These are phyloP conservation scores for Lycaon pictus DNA, from an alignment of 2,113 vertebrate genomes.

Conservation along the genomic window DNA sequence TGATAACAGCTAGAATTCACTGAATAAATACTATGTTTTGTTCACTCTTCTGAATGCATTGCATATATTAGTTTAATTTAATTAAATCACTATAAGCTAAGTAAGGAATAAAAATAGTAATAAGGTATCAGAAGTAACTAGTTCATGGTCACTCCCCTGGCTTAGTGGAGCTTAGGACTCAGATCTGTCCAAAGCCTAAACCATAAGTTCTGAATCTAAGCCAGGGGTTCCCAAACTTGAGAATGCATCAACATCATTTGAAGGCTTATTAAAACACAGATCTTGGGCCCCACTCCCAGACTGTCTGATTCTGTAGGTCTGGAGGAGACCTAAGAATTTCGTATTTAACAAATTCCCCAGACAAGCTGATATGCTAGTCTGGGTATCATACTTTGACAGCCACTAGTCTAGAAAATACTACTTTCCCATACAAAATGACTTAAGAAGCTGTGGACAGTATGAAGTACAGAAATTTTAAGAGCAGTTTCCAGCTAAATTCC, in stretches of 20 bases:
- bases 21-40: not conserved
- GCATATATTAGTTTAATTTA: not conserved
- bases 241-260: not conserved
- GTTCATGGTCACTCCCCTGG: not conserved
- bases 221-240: not conserved
- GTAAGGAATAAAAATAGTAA: not conserved
- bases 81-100: not conserved
- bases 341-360: not conserved
- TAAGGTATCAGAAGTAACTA: not conserved
- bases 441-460: not conserved
- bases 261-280: not conserved
- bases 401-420: no score
- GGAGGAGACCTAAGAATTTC: not conserved
- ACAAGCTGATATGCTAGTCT: not conserved
- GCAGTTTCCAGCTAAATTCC: not conserved
- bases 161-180: not conserved
- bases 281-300: accelerated
- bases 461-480: not conserved
- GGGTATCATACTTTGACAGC: not conserved
- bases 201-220: not conserved
- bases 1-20: not conserved
- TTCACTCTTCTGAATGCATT: not conserved
- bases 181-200: not conserved
- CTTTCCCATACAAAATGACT: not conserved
- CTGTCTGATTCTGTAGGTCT: not conserved